A percentile compares a stretch with the other conserved stretches of the same genome.
phyloP scores from a whole-genome alignment of 2,113 vertebrate genomes.

The Cariama cristata region DNA sequence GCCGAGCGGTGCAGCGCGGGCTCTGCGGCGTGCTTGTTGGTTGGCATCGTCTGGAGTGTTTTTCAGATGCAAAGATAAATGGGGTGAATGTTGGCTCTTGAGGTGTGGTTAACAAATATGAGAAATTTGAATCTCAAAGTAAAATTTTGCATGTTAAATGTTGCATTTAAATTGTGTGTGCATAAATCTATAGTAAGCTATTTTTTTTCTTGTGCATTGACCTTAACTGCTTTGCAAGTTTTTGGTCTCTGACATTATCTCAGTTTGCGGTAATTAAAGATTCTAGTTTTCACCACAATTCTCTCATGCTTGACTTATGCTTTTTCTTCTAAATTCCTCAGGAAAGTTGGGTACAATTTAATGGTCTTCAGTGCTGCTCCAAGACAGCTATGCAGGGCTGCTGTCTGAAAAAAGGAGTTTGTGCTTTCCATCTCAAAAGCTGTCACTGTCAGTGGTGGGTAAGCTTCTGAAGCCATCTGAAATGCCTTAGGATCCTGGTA shows the following conservation, averaged over 20 bases:
- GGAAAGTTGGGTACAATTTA: not conserved
- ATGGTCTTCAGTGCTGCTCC: not conserved
- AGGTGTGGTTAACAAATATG: accelerated
- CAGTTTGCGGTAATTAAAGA: not conserved
- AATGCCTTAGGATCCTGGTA: not conserved
- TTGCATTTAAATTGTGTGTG: not conserved
- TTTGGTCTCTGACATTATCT: not conserved
- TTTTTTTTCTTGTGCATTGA: not conserved
- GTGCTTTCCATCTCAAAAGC: not conserved
- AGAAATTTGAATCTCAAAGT: not conserved
- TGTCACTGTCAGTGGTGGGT: not conserved
- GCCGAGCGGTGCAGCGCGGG: not conserved
- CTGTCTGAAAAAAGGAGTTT: not conserved
- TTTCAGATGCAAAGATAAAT: not conserved
- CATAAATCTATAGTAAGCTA: not conserved
- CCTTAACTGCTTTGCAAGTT: not conserved
- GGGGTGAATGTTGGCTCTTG: not conserved
- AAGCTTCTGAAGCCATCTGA: not conserved
- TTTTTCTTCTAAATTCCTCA: not conserved
- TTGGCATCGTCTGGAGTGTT: not conserved
- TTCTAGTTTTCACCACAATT: not conserved
- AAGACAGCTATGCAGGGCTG: not conserved
- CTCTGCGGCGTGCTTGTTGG: not conserved
- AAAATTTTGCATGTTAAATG: not conserved
- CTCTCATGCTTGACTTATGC: not conserved